A percentile compares a stretch with the other conserved stretches of the same genome.
Evolutionary conservation across 2,113 vertebrate species (phyloP).

Genomic region (Odocoileus hemionus): DNA sequence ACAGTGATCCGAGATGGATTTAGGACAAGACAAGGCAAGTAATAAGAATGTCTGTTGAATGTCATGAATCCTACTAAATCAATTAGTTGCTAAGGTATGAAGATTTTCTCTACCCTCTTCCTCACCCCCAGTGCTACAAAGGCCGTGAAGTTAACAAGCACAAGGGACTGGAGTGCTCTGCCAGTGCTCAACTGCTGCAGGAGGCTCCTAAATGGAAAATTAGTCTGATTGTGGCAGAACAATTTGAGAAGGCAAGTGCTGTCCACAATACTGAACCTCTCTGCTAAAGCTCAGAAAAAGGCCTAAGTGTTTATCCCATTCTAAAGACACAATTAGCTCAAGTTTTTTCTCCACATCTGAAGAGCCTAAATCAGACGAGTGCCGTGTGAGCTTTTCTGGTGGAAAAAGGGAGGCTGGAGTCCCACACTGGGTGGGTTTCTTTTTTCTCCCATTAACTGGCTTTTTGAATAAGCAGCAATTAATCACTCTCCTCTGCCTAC

Average conservation of each 20-base stretch:
- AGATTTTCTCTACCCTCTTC: slow-evolving; percentile 64
- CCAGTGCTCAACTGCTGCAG: slow-evolving; percentile 62
- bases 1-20: slow-evolving; percentile 48
- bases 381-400: slow-evolving; percentile 17
- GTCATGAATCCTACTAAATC: slow-evolving; percentile 71
- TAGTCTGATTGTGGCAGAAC: slow-evolving; percentile 58
- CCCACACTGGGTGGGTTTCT: slow-evolving; percentile 31
- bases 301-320: slow-evolving; percentile 70
- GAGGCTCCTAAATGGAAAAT: slow-evolving; percentile 73
- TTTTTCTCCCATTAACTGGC: slow-evolving; percentile 60
- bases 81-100: slow-evolving; percentile 62
- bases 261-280: slow-evolving; percentile 47
- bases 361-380: slow-evolving; percentile 59
- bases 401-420: slow-evolving; percentile 37
- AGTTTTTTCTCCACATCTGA: slow-evolving; percentile 60
- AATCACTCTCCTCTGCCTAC: slow-evolving; percentile 40
- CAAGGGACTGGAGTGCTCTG: slow-evolving; percentile 60
- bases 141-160: slow-evolving; percentile 65
- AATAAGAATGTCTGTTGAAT: slow-evolving; percentile 66
- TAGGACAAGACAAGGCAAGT: slow-evolving; percentile 57
- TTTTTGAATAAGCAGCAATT: slow-evolving; percentile 65
- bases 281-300: slow-evolving; percentile 46
- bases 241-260: slow-evolving; percentile 72
- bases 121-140: slow-evolving; percentile 30
- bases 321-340: slow-evolving; percentile 73